These are phyloP conservation scores for Pseudomyrmex gracilis DNA, from an alignment of 1,140 invertebrate genomes.

Conservation along the genomic window DNA sequence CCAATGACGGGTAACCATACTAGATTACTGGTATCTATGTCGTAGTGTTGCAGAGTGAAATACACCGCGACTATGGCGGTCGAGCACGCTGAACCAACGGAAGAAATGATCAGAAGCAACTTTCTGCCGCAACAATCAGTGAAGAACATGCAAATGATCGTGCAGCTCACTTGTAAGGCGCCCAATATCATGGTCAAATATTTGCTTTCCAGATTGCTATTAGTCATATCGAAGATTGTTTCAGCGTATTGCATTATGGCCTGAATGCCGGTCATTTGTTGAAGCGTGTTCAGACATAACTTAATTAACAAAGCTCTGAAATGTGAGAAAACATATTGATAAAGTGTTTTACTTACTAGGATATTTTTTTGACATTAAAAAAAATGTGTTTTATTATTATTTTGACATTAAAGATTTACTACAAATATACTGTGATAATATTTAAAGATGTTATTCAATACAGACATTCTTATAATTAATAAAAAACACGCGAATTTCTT, in stretches of 20 bases:
- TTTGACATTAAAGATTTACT: too few species aligned
- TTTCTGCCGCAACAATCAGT: slow-evolving; percentile 90
- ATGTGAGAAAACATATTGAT: slow-evolving; percentile 1
- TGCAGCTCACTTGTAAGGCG: slow-evolving; percentile 87
- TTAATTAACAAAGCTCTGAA: slow-evolving; percentile 87
- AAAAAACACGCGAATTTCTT: too few species aligned
- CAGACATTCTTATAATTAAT: too few species aligned
- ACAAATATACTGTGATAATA: too few species aligned
- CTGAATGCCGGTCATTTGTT: slow-evolving; percentile 91
- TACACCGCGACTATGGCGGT: slow-evolving; percentile 82
- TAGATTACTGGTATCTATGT: slow-evolving; percentile 81
- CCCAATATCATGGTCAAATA: slow-evolving; percentile 89
- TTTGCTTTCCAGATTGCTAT: slow-evolving; percentile 83
- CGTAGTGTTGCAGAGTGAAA: slow-evolving; percentile 86
- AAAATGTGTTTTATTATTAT: neutral
- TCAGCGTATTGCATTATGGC: slow-evolving; percentile 90
- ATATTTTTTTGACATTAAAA: neutral
- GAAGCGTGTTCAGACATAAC: slow-evolving; percentile 88
- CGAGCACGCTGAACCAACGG: slow-evolving; percentile 84
- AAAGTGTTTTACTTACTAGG: neutral
- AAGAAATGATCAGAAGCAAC: slow-evolving; percentile 88
- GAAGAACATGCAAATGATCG: slow-evolving; percentile 86
- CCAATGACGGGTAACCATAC: slow-evolving; percentile 87
- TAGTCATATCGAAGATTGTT: slow-evolving; percentile 88
- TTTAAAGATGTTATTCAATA: too few species aligned